Percentiles rank a stretch among this genome's conserved stretches.
These are phyloP conservation scores for Mastomys coucha DNA, from an alignment of 2,113 vertebrate species.

Conservation along the genomic window DNA sequence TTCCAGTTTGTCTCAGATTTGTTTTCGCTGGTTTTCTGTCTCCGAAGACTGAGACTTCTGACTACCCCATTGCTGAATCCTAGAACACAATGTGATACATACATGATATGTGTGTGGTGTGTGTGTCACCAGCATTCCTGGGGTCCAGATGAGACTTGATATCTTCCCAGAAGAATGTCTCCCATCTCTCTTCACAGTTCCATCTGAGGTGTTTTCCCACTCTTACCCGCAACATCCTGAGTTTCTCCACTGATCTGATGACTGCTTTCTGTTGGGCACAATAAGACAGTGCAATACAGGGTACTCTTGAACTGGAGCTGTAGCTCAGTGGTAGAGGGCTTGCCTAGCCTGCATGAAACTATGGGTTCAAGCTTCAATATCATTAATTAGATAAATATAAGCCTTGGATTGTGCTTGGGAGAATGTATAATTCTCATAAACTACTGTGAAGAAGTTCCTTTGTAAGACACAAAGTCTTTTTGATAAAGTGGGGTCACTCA, in stretches of 20 bases:
- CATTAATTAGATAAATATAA: not conserved
- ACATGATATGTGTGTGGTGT: fast-evolving
- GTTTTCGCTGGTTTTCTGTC: not conserved
- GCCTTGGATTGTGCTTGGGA: not conserved
- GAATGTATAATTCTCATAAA: not conserved
- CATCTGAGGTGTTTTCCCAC: not conserved
- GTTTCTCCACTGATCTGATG: not conserved
- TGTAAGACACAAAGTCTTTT: not conserved
- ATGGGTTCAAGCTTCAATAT: not conserved
- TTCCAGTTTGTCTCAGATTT: not conserved
- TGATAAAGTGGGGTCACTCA: not conserved
- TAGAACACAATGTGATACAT: not conserved
- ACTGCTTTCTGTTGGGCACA: not conserved
- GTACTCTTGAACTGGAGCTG: not conserved
- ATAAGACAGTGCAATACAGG: not conserved
- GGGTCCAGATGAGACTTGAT: not conserved
- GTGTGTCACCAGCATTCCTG: not conserved
- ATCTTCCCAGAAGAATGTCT: not conserved
- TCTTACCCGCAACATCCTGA: not conserved
- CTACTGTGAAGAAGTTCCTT: not conserved
- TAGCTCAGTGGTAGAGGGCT: not conserved
- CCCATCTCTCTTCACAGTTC: not conserved
- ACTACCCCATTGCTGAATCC: not conserved
- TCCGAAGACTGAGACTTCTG: not conserved
- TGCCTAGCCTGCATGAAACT: not conserved